A percentile compares a stretch with the other conserved stretches of the same genome.
Evolutionary conservation across 2,113 vertebrate genomes (phyloP).

Genomic region (Sciurus niger): DNA sequence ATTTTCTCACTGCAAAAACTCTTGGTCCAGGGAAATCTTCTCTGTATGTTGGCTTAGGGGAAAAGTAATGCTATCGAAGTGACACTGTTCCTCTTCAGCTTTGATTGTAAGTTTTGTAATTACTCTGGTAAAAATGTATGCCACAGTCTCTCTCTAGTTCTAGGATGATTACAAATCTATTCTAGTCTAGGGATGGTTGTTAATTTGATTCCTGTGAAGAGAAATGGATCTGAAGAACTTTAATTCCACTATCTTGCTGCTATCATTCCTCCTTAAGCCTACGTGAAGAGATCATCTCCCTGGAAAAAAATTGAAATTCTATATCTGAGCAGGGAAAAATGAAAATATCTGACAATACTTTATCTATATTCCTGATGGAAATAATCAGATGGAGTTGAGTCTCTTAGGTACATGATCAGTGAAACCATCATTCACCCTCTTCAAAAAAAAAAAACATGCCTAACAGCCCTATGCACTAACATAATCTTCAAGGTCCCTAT

Average conservation of each 20-base stretch:
- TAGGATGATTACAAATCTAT: background rate
- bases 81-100: background rate
- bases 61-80: background rate
- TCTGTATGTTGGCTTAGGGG: background rate
- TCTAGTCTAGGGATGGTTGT: background rate
- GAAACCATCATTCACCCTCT: background rate
- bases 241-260: background rate
- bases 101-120: background rate
- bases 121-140: background rate
- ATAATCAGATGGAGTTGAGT: background rate
- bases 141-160: background rate
- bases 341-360: background rate
- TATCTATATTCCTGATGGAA: background rate
- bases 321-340: background rate
- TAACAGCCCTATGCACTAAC: background rate
- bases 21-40: background rate
- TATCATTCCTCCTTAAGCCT: background rate
- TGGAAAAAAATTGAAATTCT: background rate
- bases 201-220: background rate
- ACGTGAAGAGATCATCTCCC: background rate
- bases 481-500: background rate
- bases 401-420: background rate
- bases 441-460: slow-evolving; percentile 20
- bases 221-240: background rate
- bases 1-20: background rate